phyloP scores from a whole-genome alignment of 2,888 invertebrate genomes.

The Cephus rjabovi region DNA sequence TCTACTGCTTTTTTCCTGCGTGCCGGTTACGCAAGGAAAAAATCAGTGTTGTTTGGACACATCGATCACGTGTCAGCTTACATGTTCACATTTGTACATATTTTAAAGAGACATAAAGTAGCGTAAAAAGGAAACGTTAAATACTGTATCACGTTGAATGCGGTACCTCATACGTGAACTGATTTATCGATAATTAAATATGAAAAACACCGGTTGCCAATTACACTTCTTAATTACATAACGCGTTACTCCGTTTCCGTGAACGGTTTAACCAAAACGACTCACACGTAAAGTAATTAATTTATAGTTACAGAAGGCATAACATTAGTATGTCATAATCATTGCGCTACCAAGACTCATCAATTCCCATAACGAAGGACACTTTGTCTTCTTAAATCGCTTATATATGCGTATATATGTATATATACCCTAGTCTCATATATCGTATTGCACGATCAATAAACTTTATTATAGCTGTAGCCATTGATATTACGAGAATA shows the following conservation, averaged over 20 bases:
- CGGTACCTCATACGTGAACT: not conserved
- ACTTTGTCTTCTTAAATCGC: not conserved
- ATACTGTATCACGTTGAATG: not conserved
- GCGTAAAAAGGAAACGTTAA: not conserved
- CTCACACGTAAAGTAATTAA: not conserved
- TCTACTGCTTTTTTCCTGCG: not conserved
- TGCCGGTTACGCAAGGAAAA: not conserved
- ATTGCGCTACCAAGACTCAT: not conserved
- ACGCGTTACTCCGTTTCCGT: not conserved
- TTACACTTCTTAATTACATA: not conserved
- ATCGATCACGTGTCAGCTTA: not conserved
- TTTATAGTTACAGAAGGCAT: not conserved
- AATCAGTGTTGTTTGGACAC: not conserved
- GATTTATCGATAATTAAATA: not conserved
- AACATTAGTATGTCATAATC: not conserved
- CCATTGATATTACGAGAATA: not conserved
- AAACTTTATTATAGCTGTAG: not conserved
- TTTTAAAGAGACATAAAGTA: not conserved
- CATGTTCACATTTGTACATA: not conserved
- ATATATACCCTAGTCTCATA: not conserved
- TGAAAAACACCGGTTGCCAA: not conserved
- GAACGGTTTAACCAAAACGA: not conserved
- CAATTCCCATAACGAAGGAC: not conserved
- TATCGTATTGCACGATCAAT: not conserved
- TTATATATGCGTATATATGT: no score